A percentile compares a stretch with the other conserved stretches of the same genome.
phyloP scores from a whole-genome alignment of 2,113 vertebrate species.

The Haemorhous mexicanus region DNA sequence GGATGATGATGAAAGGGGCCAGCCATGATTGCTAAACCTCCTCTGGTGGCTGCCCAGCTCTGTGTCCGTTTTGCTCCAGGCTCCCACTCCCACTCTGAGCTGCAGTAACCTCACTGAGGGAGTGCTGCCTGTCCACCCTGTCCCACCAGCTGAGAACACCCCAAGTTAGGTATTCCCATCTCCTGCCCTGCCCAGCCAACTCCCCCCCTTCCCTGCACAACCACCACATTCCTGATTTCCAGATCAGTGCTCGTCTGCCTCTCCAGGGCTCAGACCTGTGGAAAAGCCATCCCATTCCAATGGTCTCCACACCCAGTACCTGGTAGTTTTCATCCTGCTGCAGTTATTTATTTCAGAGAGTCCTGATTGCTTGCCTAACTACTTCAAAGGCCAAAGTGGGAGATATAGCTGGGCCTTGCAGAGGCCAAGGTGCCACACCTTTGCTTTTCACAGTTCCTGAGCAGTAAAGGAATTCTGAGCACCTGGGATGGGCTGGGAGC shows the following conservation, averaged over 20 bases:
- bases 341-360: neutral
- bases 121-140: neutral
- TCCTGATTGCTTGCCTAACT: neutral
- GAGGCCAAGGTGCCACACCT: neutral
- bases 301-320: neutral
- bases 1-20: neutral
- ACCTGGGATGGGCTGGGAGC: neutral
- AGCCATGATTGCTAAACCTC: neutral
- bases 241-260: neutral
- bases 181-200: neutral
- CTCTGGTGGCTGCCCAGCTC: neutral
- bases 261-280: neutral
- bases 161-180: neutral
- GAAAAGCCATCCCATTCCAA: neutral
- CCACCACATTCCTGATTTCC: neutral
- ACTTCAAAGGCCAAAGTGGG: neutral
- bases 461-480: neutral
- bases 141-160: neutral
- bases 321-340: neutral
- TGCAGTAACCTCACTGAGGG: neutral
- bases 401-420: neutral
- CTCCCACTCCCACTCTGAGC: neutral
- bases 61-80: neutral
- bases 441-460: neutral
- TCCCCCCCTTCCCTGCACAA: neutral